Evolutionary conservation across 2,113 vertebrate genomes (phyloP).

Genomic region (Oreochromis aureus): DNA sequence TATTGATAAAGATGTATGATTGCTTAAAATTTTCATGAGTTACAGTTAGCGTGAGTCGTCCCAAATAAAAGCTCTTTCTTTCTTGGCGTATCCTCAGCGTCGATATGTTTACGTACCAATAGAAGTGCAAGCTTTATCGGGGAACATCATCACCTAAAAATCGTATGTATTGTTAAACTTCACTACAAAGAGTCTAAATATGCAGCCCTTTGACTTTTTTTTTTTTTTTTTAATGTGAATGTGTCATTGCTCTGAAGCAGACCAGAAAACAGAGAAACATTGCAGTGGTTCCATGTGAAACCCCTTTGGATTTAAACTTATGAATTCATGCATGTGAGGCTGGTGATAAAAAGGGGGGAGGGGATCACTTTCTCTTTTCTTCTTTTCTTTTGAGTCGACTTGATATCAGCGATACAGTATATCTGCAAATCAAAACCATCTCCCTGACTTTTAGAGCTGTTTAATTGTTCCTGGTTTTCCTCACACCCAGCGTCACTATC

Average conservation of each 20-base stretch:
- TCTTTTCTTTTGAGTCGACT: neutral
- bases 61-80: neutral
- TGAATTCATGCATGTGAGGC: neutral
- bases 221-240: neutral
- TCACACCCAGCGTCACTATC: conserved; percentile 37
- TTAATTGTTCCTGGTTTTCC: conserved; percentile 27
- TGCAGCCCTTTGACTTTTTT: neutral
- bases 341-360: neutral
- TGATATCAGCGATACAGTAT: neutral
- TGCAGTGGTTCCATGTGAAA: neutral
- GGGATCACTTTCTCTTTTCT: neutral
- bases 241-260: neutral
- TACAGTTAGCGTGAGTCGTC: neutral
- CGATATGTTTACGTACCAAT: neutral
- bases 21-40: neutral
- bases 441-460: neutral
- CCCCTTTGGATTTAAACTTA: neutral
- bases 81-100: neutral
- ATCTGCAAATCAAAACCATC: neutral
- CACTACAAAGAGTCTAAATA: neutral
- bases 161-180: neutral
- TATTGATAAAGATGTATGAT: neutral
- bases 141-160: neutral
- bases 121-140: neutral
- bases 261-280: neutral